Evolutionary conservation across 2,797 vertebrate species (phyloP), one percentile per base, ranked within the genome.

Genomic region (Perodicticus potto): DNA sequence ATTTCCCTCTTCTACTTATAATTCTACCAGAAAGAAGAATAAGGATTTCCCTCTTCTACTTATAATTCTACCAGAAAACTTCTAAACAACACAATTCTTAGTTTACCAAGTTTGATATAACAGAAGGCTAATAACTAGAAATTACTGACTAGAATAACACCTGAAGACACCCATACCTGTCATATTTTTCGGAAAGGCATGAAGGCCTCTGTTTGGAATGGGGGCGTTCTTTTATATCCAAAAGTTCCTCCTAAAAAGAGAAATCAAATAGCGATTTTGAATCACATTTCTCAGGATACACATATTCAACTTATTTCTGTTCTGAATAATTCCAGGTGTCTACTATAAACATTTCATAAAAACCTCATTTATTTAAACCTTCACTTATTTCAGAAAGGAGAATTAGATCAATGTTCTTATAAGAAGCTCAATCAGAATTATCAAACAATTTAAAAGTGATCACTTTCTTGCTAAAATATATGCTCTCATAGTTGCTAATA

Each of bases 171-270:
- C 92, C 96, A 97, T 99, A 99, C 99, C 99, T 99, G 99, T 99
- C 99, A 92, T 99, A 99, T 99, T 99, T 99, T 94, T 99, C 99
- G 76, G 99, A 99, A 83, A 99, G 99, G 98, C 99, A 99, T 5
- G 99, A 99, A 59, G 99, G 99, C 94, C 99, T 99, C 98, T 99
- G 99, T 97, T 99, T 99, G 77, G 99, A 99, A 97, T 99, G 97
- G 12, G 99, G 99, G 69, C 99, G 98, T 97, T 99, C 99, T 97
- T 99, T 99, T 97, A 99, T 99, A 98, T 99, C 99, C 98, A 99
- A 98, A 96, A 99, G 99, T 92, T 99, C 99, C 96, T 99, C 99
- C 99, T 99, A 98, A 89, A 97, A 97, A 98, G 74, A 95, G 53
- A 97, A 97, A 96, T 61, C 74, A 93, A 95, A 96, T 57, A 27